A percentile compares a stretch with the other conserved stretches of the same genome.
Conservation (phyloP, 2,888 invertebrate species). For the Pimpla rufipes region DNA sequence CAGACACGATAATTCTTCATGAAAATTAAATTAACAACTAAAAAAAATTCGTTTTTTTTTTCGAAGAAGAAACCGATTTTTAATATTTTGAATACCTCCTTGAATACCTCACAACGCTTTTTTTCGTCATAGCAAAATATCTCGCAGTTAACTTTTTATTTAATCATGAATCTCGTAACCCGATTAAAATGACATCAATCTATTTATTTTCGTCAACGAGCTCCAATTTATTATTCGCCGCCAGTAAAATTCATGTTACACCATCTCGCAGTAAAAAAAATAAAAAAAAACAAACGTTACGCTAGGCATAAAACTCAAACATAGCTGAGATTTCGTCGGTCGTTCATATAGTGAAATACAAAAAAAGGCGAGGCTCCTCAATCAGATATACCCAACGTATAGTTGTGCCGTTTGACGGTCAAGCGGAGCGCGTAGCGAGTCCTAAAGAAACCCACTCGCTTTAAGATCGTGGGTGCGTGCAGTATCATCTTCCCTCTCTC, state of each 20-base stretch:
- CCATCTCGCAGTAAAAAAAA: background rate
- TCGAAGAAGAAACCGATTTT: no score
- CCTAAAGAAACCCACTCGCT: conserved; percentile 42
- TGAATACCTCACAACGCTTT: no score
- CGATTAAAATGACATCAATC: no score
- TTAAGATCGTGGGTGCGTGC: conserved; percentile 63
- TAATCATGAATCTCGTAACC: no score
- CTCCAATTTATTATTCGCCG: background rate
- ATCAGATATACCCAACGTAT: conserved; percentile 37
- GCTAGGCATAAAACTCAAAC: conserved; percentile 47
- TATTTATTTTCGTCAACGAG: background rate
- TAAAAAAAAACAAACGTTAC: conserved; percentile 4
- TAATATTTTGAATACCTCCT: no score
- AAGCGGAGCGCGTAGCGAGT: conserved; percentile 10
- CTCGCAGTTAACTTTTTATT: no score
- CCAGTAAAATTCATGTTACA: background rate
- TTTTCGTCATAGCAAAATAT: no score
- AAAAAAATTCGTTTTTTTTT: no score
- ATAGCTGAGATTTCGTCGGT: conserved; percentile 1
- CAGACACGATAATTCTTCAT: background rate
- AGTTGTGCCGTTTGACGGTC: conserved; percentile 25
- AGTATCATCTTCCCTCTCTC: conserved; percentile 47
- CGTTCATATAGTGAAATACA: conserved; percentile 12
- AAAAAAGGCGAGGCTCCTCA: conserved; percentile 13
- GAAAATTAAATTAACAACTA: background rate